These are phyloP conservation scores for Nannospalax galili DNA, from an alignment of 2,113 vertebrate genomes.

Conservation along the genomic window DNA sequence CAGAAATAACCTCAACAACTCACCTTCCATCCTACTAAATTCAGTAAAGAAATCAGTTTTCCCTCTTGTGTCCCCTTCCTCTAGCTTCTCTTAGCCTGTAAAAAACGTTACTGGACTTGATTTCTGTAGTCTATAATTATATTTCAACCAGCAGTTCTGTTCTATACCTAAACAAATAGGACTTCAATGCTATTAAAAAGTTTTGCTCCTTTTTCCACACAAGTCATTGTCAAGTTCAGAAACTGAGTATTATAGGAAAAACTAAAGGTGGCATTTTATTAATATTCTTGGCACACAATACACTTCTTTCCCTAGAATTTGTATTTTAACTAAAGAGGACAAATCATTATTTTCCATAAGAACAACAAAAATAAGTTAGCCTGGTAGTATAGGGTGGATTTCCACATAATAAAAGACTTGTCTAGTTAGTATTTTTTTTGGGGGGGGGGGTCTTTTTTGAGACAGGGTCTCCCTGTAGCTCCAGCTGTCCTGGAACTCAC, in stretches of 20 bases:
- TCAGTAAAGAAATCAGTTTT: not conserved
- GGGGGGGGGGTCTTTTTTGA: too few species aligned
- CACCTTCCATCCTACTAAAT: not conserved
- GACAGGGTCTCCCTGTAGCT: too few species aligned
- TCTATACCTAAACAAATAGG: not conserved
- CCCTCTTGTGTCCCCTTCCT: too few species aligned
- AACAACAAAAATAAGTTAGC: not conserved
- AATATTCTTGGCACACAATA: constrained; percentile 1
- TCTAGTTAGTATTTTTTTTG: not conserved
- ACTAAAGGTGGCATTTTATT: not conserved
- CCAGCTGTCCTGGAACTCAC: too few species aligned
- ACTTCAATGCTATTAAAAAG: not conserved
- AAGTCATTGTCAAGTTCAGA: not conserved
- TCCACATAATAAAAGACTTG: not conserved
- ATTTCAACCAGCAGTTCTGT: not conserved
- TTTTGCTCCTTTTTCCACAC: not conserved
- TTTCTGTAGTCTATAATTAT: not conserved
- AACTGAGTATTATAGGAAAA: not conserved
- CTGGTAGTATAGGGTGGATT: not conserved
- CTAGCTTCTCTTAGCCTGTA: not conserved
- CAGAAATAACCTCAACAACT: not conserved
- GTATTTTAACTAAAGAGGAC: constrained; percentile 40
- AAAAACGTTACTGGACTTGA: not conserved
- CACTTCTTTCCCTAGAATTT: constrained; percentile 20
- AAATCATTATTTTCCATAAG: not conserved